These are phyloP conservation scores for Darevskia nairensis DNA, from an alignment of 2,797 vertebrate genomes.

Conservation along the genomic window DNA sequence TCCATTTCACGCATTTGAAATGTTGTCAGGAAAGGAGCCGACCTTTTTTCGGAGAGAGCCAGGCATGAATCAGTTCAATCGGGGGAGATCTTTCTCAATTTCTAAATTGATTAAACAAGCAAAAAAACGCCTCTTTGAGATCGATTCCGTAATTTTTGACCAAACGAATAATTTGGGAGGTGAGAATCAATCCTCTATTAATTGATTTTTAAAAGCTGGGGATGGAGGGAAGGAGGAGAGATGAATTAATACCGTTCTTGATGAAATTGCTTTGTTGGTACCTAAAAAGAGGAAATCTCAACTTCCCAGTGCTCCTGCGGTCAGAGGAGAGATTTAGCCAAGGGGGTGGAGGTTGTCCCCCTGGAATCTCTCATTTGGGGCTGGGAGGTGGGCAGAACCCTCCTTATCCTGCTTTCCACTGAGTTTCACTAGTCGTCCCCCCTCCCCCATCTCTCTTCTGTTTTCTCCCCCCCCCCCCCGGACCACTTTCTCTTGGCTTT, in stretches of 20 bases:
- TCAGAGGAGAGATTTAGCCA: neutral
- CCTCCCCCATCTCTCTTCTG: neutral
- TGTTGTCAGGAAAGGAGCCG: neutral
- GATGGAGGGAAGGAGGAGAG: neutral
- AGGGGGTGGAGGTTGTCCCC: no score
- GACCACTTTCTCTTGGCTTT: conserved; percentile 41
- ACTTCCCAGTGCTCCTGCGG: neutral
- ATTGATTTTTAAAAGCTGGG: neutral
- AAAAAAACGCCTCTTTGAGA: neutral
- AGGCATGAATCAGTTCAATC: neutral
- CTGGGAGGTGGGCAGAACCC: neutral
- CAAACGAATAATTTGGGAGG: neutral
- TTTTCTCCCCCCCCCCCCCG: conserved; percentile 19
- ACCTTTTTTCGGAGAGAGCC: neutral
- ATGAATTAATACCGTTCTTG: neutral
- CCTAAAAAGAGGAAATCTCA: neutral
- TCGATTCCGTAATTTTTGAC: neutral
- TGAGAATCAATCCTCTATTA: neutral
- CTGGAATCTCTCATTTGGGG: neutral
- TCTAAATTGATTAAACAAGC: neutral
- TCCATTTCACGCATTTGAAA: neutral
- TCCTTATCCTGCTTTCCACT: neutral
- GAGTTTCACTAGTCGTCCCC: neutral
- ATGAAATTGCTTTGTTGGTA: no score
- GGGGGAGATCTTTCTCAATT: neutral